Base-by-base conservation (phyloP, 2,888 invertebrate species). In the Chloromyia formosa region DNA sequence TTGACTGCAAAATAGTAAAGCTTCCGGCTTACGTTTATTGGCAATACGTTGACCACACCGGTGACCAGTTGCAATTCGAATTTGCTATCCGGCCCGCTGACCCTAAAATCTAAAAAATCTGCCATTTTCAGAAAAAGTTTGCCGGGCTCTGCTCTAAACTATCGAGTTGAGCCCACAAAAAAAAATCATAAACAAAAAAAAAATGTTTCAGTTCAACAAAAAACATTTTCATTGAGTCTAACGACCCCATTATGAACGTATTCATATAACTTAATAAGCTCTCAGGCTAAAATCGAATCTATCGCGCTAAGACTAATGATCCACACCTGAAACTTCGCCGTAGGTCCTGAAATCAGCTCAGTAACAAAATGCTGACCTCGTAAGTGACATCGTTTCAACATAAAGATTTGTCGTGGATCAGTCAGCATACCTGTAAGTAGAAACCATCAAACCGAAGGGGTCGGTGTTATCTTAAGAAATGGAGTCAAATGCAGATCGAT, bases 321-420 rank as follows among this genome's bases (percentile, higher is more conserved):
- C 66, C 22, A 22, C 22, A 23, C 66, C 66, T 45, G 45, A 66
- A 20, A 22, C 66, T 66, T 49, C 66, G 66, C 66, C 45, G 66
- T 22, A 20, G 66, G 66, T 66, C 66, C 35, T 16, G 20, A 45
- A 45, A 20, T 66, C 66, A 66, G 22, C 23, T 49, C 66, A 49
- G 45, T 66, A 66, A 66, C 66, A 66, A 66, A 66, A 66, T 35
- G 66, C 66, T 71, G 71, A 71, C 71, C 71, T 58, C 56, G 71
- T 56, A 40, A 56, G 42, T 71, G 71, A 71, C 71, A 71, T 71
- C 40, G 42, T 58, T 71, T 56, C 66, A 49, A 66, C 66, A 20
- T 49, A 40, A 20, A 71, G 56, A 71, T 56, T 71, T 71, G 71
- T 71, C 71, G 56, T 45, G 66, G 42, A 12, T 18, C 66, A 49